A percentile compares a stretch with the other conserved stretches of the same genome.
phyloP scores from a whole-genome alignment of 2,113 vertebrate species.

The Potamarius usumacintae region DNA sequence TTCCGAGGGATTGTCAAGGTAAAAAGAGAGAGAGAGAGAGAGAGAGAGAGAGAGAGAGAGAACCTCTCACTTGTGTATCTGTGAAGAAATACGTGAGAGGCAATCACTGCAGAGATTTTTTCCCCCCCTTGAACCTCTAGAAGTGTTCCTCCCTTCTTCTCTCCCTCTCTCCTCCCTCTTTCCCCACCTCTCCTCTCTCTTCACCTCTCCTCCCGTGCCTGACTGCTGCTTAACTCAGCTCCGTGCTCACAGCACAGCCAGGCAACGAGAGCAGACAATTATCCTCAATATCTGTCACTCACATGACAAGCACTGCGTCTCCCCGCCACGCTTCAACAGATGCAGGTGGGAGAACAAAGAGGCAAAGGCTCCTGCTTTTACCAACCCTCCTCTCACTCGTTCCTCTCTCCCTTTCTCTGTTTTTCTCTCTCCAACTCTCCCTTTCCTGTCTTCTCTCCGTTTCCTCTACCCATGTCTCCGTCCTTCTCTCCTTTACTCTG shows the following conservation, averaged over 20 bases:
- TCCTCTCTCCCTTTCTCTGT: conserved; percentile 31
- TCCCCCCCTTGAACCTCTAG: conserved; percentile 23
- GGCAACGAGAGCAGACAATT: conserved; percentile 56
- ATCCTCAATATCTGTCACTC: conserved; percentile 63
- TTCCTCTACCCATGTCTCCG: conserved; percentile 30
- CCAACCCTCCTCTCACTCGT: conserved; percentile 42
- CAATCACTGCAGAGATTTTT: conserved; percentile 37
- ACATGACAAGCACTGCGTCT: conserved; percentile 57
- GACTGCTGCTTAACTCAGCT: conserved; percentile 56
- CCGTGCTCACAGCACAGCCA: conserved; percentile 51
- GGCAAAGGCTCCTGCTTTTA: conserved; percentile 48
- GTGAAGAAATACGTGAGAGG: conserved; percentile 30
- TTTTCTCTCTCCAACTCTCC: conserved; percentile 8
- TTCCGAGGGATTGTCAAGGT: not conserved
- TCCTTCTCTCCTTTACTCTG: conserved; percentile 29
- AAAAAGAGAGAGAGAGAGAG: not conserved
- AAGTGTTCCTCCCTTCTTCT: conserved; percentile 36
- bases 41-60: not conserved
- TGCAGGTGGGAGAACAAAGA: conserved; percentile 58
- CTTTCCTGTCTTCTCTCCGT: conserved; percentile 31
- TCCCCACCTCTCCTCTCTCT: conserved; percentile 27
- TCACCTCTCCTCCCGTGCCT: conserved; percentile 45
- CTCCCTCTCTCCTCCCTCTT: conserved; percentile 36
- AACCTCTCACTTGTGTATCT: conserved; percentile 28
- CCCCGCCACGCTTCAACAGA: conserved; percentile 52